Percentiles rank a stretch among this genome's conserved stretches.
Conservation (phyloP, 2,113 vertebrate genomes). For the Ancistrus triradiatus region DNA sequence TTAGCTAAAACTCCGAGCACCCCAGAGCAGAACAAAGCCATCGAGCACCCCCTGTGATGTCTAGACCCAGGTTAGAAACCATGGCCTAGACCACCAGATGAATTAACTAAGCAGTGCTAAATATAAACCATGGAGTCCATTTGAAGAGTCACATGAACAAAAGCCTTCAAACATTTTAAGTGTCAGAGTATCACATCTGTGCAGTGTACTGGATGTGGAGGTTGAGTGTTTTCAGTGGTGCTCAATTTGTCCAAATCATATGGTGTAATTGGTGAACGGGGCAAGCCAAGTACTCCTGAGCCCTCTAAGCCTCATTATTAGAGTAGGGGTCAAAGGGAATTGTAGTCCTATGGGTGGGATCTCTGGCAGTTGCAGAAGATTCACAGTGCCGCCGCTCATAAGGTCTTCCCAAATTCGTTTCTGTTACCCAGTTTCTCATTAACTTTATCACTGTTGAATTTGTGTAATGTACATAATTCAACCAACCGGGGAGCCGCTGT, state of each 20-base stretch:
- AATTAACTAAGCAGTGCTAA: too few relatives aligned
- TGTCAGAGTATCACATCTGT: too few relatives aligned
- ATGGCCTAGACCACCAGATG: too few relatives aligned
- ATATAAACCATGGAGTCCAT: too few relatives aligned
- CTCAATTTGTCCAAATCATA: not conserved
- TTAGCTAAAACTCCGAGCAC: too few relatives aligned
- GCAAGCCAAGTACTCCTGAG: conserved; percentile 57
- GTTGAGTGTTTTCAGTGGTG: too few relatives aligned
- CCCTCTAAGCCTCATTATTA: conserved; percentile 60
- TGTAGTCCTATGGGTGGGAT: conserved; percentile 78
- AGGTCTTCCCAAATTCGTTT: conserved; percentile 60
- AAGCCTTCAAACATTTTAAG: too few relatives aligned
- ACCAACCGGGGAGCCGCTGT: conserved; percentile 86
- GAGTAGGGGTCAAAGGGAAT: conserved; percentile 68
- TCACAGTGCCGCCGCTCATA: conserved; percentile 59
- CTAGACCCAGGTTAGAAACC: too few relatives aligned
- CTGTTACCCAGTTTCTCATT: conserved; percentile 73
- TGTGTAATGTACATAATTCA: conserved; percentile 92
- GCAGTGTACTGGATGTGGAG: too few relatives aligned
- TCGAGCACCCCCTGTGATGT: too few relatives aligned
- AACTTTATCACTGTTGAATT: conserved; percentile 70
- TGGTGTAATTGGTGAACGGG: not conserved
- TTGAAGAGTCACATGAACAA: too few relatives aligned
- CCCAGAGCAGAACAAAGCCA: too few relatives aligned
- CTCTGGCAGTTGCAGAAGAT: conserved; percentile 64